Conservation (phyloP, 35 echinoderm and acorn worm genomes). For the Anneissia japonica region DNA sequence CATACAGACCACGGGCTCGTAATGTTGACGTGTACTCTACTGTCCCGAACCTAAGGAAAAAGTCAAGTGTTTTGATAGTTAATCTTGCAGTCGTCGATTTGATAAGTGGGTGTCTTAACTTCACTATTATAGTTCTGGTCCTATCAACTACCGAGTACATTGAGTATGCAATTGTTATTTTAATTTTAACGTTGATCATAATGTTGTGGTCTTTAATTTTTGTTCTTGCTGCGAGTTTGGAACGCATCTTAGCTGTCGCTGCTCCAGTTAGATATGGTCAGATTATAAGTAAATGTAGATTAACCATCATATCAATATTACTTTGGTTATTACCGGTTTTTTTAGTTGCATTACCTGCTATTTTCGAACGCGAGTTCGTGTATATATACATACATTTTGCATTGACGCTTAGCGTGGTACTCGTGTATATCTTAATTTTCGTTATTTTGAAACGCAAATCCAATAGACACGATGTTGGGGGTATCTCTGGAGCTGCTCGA, state of each 20-base stretch:
- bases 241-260: not conserved
- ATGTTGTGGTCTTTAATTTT: not conserved
- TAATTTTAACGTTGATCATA: not conserved
- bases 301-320: not conserved
- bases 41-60: not conserved
- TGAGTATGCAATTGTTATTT: not conserved
- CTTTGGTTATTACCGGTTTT: not conserved
- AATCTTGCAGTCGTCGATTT: not conserved
- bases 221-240: not conserved
- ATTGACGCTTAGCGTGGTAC: too few species aligned
- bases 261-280: not conserved
- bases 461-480: too few species aligned
- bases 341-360: too few species aligned
- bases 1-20: too few species aligned
- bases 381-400: too few species aligned
- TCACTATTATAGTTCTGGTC: too few species aligned
- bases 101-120: not conserved
- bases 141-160: not conserved
- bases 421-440: too few species aligned
- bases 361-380: too few species aligned
- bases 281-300: not conserved
- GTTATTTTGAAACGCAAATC: too few species aligned
- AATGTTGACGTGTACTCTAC: too few species aligned
- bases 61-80: not conserved
- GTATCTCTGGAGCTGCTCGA: too few species aligned